These are phyloP conservation scores for Eupeodes luniger DNA, from an alignment of 2,888 invertebrate species.

Conservation along the genomic window DNA sequence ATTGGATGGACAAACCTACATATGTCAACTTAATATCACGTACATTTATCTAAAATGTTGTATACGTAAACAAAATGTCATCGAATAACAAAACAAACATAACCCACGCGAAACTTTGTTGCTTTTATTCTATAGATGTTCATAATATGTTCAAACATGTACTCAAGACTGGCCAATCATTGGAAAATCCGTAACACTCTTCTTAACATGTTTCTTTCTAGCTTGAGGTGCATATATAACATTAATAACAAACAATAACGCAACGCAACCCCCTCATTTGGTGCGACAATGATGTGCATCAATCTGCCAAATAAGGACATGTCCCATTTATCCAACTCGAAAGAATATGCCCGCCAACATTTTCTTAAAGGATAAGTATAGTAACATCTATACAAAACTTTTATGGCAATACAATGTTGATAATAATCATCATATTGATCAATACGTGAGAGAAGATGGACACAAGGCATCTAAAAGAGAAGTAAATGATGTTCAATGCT, in stretches of 20 bases:
- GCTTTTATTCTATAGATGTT: neutral
- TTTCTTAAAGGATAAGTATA: slow-evolving; percentile 15
- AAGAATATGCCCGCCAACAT: slow-evolving; percentile 12
- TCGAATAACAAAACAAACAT: neutral
- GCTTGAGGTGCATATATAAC: neutral
- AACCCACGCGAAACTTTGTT: slow-evolving; percentile 18
- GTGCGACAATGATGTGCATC: slow-evolving; percentile 24
- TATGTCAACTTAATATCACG: too few relatives aligned
- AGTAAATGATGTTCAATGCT: slow-evolving; percentile 35
- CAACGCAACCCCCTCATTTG: slow-evolving; percentile 19
- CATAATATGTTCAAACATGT: neutral
- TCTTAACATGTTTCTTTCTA: slow-evolving; percentile 1
- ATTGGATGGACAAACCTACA: too few relatives aligned
- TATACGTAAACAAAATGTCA: neutral
- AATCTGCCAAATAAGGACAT: slow-evolving; percentile 62
- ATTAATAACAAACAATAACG: neutral
- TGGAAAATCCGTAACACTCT: neutral
- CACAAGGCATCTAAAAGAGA: neutral
- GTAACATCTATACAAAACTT: slow-evolving; percentile 20
- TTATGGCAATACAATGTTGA: slow-evolving; percentile 55
- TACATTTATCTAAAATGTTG: neutral
- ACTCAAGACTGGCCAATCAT: slow-evolving; percentile 6
- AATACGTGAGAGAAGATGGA: slow-evolving; percentile 45
- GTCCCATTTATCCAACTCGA: slow-evolving; percentile 51
- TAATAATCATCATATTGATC: slow-evolving; percentile 62